Evolutionary conservation across 2,113 vertebrate genomes (phyloP).

Genomic region (Hippopotamus amphibius): DNA sequence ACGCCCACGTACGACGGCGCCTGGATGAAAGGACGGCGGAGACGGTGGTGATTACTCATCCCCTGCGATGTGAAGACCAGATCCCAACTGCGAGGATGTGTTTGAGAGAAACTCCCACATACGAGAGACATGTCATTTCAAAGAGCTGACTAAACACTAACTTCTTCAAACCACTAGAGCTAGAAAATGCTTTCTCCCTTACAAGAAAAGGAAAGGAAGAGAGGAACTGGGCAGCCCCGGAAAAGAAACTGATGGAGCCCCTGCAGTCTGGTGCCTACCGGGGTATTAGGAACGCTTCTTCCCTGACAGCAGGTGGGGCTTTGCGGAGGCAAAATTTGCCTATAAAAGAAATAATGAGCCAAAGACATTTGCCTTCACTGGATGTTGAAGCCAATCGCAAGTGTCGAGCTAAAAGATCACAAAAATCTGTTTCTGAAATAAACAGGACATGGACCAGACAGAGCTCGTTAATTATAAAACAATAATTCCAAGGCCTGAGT

Average conservation of each 20-base stretch:
- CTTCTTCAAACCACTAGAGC: background rate
- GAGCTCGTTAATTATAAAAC: background rate
- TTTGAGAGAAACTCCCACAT: background rate
- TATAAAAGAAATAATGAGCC: background rate
- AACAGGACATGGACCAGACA: background rate
- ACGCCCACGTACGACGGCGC: fast-evolving
- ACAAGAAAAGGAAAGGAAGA: background rate
- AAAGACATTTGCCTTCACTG: background rate
- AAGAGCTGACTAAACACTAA: background rate
- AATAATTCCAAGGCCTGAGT: background rate
- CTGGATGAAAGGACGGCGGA: background rate
- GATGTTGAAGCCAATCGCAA: background rate
- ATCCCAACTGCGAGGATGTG: background rate
- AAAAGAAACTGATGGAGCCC: background rate
- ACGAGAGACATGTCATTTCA: background rate
- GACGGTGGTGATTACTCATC: background rate
- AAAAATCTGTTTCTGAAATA: constrained; percentile 19
- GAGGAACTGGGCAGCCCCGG: background rate
- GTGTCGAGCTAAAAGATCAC: background rate
- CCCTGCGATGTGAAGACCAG: background rate
- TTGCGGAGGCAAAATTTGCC: background rate
- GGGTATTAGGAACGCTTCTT: background rate
- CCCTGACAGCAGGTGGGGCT: background rate
- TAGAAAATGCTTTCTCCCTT: background rate
- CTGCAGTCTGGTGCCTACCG: background rate